Base-by-base conservation (phyloP, 2,113 vertebrate genomes). In the Indicator indicator region DNA sequence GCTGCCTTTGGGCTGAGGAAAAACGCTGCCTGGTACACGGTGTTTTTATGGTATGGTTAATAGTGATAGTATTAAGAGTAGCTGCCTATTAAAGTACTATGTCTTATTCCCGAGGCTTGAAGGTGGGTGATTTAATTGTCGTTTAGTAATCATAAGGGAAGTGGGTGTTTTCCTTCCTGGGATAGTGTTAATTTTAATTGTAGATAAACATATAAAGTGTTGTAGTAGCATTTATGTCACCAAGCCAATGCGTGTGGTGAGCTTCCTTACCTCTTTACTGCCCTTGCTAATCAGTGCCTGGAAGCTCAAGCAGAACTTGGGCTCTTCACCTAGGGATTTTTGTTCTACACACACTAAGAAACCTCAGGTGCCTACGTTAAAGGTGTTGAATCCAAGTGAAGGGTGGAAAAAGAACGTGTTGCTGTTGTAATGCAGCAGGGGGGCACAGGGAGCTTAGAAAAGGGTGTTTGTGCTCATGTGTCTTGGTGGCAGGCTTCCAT, bases 201-300 rank as follows among this genome's bases (percentile, higher is more conserved):
- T 0, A 15, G 38, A 5, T n/a, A 65, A 64, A 26, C 9, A 5
- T 0, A 2, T 0, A 0, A 52, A 56, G 32, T 0, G 0, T 14
- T 17, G 27, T 12, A 9, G 20, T 19, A 11, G 32, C 2, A 0
- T 13, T 44, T 26, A 38, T 54, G 12, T 64, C 1, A 1, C 24
- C 16, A 24, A 11, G 16, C 58, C 19, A 14, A 1, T 18, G 4
- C 5, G 7, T 3, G 0, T 4, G 16, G 38, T 54, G 5, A 5
- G 0, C 52, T 69, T 52, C 33, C 60, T 50, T 9, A 3, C 33
- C 56, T 12, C 79, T 27, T 71, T 5, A 36, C 67, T 58, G 12
- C n/a, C 18, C 5, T 12, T 14, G 19, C 14, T 64, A 28, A 48
- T 48, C 44, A 32, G 17, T 50, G 23, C 44, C 5, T 20, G 9